Evolutionary conservation across 2,888 invertebrate genomes (phyloP), one percentile per base, ranked within the genome.

Genomic region (Cetonia aurata): DNA sequence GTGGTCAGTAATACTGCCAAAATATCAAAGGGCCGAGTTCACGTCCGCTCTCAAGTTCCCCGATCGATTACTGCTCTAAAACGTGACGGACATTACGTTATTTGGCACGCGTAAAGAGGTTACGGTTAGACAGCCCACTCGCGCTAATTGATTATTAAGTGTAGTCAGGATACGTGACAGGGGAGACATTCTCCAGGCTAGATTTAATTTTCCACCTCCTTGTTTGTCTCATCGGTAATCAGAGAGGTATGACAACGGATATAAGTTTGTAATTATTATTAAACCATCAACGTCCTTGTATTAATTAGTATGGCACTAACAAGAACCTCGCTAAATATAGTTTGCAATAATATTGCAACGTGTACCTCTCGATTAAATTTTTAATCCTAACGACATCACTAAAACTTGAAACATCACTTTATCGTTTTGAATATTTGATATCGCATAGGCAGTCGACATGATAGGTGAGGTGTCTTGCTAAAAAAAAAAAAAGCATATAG

Each of bases 61-160:
- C n/a, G 31, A 55, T 55, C 55, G 55, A 55, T 55, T 31, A 33
- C 25, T n/a, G 1, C 33, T 33, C 6, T 25, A 55, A 8, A 55
- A 33, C 25, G 1, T 25, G 37, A n/a, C 19, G 52, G 52, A 19
- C 19, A 17, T n/a, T 33, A 37, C 33, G 13, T 37, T 13, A 56
- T 1, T 56, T 56, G 55, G 15, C 15, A 56, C 37, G n/a, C 55
- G 55, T 60, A 46, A 60, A 60, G 46, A 60, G 31, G 60, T 60
- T 60, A 60, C 33, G 60, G 60, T 60, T 60, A 60, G 31, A 31
- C 48, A 31, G 25, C 60, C n/a, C 46, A 60, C 46, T 46, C 31
- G 31, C 46, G 15, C 31, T 60, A 60, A 60, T 60, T 60, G 60
- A 25, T 60, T 60, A 60, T 48, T 46, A 33, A 60, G 48, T 15